These are phyloP conservation scores for Lucilia cuprina DNA, from an alignment of 1,140 invertebrate species.

Conservation along the genomic window DNA sequence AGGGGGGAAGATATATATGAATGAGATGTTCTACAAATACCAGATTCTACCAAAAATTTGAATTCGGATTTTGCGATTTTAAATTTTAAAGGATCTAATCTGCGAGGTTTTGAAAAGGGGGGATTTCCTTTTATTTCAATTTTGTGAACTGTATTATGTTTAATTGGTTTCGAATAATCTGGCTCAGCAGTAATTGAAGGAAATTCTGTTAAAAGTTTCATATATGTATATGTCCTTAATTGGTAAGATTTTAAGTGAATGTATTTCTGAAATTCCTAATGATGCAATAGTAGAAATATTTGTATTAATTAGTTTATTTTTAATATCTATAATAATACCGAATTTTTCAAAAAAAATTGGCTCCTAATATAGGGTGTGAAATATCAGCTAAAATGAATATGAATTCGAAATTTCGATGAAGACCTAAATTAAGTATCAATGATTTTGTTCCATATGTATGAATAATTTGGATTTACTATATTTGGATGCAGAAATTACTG, in stretches of 20 bases:
- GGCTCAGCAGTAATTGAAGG: constrained; percentile 36
- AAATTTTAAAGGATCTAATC: background rate
- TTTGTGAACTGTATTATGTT: background rate
- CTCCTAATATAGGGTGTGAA: background rate
- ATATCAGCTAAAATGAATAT: background rate
- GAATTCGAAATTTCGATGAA: background rate
- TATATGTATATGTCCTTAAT: background rate
- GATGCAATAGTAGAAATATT: background rate
- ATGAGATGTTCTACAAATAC: background rate
- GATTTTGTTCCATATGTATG: too few relatives aligned
- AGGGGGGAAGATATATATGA: background rate
- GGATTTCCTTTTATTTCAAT: background rate
- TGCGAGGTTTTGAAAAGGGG: background rate
- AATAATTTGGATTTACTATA: too few relatives aligned
- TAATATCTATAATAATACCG: background rate
- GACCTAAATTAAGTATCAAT: background rate
- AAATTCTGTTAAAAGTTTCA: background rate
- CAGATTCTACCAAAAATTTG: background rate
- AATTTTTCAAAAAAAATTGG: background rate
- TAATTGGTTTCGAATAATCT: background rate
- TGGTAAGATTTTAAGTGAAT: background rate
- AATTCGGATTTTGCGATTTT: background rate
- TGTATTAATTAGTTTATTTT: background rate
- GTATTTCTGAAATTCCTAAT: background rate
- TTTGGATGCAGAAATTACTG: too few relatives aligned